These are phyloP conservation scores for Myiotriccus ornatus DNA, from an alignment of 2,797 vertebrate species.

Conservation along the genomic window DNA sequence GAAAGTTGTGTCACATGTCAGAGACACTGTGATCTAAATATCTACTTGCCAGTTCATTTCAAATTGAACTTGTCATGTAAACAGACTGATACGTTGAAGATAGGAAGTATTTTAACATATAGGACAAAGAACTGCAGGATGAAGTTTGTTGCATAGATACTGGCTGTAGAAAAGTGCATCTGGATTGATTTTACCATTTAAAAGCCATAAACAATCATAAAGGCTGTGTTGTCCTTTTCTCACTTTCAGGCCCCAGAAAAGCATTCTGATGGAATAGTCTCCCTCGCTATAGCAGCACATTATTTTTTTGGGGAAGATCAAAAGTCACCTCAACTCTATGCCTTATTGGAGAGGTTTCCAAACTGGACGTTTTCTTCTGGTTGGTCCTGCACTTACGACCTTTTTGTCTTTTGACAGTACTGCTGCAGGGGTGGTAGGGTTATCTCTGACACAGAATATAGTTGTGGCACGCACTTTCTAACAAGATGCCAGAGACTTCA, in stretches of 20 bases:
- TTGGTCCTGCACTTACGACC: conserved; percentile 93
- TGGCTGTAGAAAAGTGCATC: not conserved
- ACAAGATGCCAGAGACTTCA: not conserved
- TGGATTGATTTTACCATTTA: not conserved
- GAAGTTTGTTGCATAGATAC: not conserved
- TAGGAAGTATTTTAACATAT: not conserved
- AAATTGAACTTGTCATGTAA: accelerated
- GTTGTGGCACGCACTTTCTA: not conserved
- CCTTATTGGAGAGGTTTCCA: conserved; percentile 84
- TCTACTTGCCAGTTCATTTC: not conserved
- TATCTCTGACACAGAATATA: not conserved
- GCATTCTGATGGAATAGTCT: conserved; percentile 81
- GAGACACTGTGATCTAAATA: not conserved
- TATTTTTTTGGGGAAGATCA: conserved; percentile 89
- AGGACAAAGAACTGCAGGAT: not conserved
- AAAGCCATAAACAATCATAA: not conserved
- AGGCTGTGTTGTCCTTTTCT: not conserved
- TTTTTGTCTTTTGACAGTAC: conserved; percentile 81
- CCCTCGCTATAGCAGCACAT: conserved; percentile 88
- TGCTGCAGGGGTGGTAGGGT: not conserved
- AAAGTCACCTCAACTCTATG: conserved; percentile 79
- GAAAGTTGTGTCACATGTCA: not conserved
- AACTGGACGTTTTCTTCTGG: conserved; percentile 89
- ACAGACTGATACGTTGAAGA: not conserved
- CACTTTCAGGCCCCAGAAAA: conserved; percentile 79